A percentile compares a stretch with the other conserved stretches of the same genome.
Conservation (phyloP, 2,888 invertebrate genomes). For the Hypsopygia costalis region DNA sequence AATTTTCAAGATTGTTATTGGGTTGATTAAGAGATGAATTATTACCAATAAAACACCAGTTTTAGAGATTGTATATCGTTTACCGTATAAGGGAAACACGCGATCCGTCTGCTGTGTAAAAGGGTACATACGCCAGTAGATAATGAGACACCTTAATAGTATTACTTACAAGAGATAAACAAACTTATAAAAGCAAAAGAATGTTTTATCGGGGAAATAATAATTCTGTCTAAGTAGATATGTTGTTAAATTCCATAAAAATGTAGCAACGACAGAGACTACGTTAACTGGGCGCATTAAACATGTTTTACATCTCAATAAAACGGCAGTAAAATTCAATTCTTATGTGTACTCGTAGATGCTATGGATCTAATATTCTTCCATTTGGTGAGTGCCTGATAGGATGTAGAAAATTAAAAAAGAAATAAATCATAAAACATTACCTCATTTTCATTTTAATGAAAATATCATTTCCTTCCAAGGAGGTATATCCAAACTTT, state of each 20-base stretch:
- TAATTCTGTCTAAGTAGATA: background rate
- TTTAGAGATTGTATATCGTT: too few relatives aligned
- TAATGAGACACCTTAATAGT: too few relatives aligned
- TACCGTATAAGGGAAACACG: too few relatives aligned
- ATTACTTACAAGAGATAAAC: too few relatives aligned
- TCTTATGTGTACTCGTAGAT: conserved; percentile 11
- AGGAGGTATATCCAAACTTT: conserved; percentile 79
- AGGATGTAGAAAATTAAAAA: conserved; percentile 22
- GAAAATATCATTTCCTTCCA: conserved; percentile 77
- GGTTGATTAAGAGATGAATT: too few relatives aligned
- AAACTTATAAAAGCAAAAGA: too few relatives aligned
- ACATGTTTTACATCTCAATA: conserved; percentile 33
- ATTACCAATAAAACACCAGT: too few relatives aligned
- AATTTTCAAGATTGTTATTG: too few relatives aligned
- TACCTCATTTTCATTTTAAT: conserved; percentile 74
- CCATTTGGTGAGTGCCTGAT: background rate
- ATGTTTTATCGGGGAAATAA: too few relatives aligned
- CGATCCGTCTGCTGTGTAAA: too few relatives aligned
- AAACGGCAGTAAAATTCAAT: conserved; percentile 25
- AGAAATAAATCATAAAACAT: conserved; percentile 55
- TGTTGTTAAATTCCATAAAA: conserved; percentile 4
- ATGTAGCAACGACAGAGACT: conserved; percentile 1
- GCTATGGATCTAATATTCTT: background rate
- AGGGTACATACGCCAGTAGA: too few relatives aligned
- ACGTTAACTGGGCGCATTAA: conserved; percentile 13